A percentile compares a stretch with the other conserved stretches of the same genome.
phyloP scores from a whole-genome alignment of 2,113 vertebrate genomes.

The Tichodroma muraria region DNA sequence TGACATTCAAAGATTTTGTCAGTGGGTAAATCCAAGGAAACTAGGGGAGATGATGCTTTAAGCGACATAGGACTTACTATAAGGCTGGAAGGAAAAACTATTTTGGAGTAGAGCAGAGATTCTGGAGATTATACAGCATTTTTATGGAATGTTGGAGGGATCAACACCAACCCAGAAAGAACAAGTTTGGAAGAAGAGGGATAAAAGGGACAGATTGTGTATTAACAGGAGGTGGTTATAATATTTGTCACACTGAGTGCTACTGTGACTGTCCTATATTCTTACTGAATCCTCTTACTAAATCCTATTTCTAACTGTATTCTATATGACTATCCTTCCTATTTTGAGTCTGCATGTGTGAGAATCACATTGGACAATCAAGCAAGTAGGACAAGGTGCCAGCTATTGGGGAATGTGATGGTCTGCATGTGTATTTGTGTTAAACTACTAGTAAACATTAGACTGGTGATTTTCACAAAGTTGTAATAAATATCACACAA shows the following conservation, averaged over 20 bases:
- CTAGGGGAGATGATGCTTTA: neutral
- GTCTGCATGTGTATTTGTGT: neutral
- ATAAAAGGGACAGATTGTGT: neutral
- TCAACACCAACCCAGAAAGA: neutral
- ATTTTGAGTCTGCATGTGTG: neutral
- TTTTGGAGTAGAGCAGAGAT: neutral
- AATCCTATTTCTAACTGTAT: neutral
- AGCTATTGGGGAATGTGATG: neutral
- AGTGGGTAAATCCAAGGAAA: neutral
- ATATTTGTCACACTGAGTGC: neutral
- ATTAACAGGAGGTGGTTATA: neutral
- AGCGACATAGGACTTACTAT: neutral
- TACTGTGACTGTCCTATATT: neutral
- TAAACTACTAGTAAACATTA: neutral
- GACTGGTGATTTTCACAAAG: neutral
- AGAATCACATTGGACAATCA: neutral
- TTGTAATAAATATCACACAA: neutral
- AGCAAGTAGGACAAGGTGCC: neutral
- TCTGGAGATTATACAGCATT: neutral
- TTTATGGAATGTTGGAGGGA: neutral
- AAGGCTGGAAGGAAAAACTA: neutral
- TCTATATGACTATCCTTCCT: neutral
- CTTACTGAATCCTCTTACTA: neutral
- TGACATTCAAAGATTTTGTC: neutral
- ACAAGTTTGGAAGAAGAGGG: neutral